Evolutionary conservation across 2,797 vertebrate species (phyloP).

Genomic region (Neopelma chrysocephalum): DNA sequence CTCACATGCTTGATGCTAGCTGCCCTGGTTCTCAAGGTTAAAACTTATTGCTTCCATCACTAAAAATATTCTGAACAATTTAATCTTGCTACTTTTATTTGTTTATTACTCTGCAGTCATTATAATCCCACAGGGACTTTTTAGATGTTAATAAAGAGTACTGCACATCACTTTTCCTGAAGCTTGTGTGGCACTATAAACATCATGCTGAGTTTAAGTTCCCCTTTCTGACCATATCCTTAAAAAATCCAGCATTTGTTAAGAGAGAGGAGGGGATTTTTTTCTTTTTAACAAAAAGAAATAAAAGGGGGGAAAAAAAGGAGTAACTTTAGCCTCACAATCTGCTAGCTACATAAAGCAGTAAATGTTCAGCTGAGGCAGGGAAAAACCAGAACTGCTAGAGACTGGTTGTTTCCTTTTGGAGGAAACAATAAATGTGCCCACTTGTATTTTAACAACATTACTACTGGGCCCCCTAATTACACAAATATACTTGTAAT

Average conservation of each 20-base stretch:
- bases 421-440: slow-evolving; percentile 92
- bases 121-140: slow-evolving; percentile 51
- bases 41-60: neutral
- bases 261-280: slow-evolving; percentile 17
- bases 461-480: slow-evolving; percentile 77
- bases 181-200: slow-evolving; percentile 59
- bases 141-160: slow-evolving; percentile 50
- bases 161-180: slow-evolving; percentile 59
- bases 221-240: slow-evolving; percentile 44
- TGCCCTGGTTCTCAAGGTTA: neutral
- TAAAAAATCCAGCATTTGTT: slow-evolving; percentile 43
- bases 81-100: slow-evolving; percentile 43
- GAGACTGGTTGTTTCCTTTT: slow-evolving; percentile 86
- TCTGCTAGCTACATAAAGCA: slow-evolving; percentile 70
- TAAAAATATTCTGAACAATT: slow-evolving; percentile 33
- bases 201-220: slow-evolving; percentile 57
- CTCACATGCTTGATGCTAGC: fast-evolving
- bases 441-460: slow-evolving; percentile 80
- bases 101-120: slow-evolving; percentile 51
- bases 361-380: slow-evolving; percentile 81
- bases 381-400: slow-evolving; percentile 76
- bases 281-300: slow-evolving; percentile 36
- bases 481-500: slow-evolving; percentile 78
- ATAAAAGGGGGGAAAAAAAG: neutral
- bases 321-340: slow-evolving; percentile 60